These are phyloP conservation scores for Drosophila cracens DNA, from an alignment of 2,888 invertebrate genomes.

Conservation along the genomic window DNA sequence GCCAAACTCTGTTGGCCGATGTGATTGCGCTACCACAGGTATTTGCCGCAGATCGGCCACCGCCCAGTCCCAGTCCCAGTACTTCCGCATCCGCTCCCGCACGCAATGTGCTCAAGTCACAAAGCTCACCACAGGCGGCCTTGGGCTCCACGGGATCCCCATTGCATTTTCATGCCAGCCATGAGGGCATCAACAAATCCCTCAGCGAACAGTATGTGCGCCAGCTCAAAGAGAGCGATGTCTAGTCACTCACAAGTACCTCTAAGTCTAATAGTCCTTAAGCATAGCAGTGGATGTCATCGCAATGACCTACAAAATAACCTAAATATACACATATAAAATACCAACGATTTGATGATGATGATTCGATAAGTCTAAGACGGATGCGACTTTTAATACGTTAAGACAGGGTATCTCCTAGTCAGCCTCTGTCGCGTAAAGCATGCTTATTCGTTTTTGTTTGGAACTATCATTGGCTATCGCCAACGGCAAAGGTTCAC, in stretches of 20 bases:
- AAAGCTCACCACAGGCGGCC: constrained; percentile 82
- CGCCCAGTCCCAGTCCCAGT: constrained; percentile 60
- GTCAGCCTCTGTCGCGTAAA: not conserved
- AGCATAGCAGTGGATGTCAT: constrained; percentile 11
- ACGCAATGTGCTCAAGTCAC: constrained; percentile 79
- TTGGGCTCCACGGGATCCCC: constrained; percentile 19
- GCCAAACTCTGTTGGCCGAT: constrained; percentile 91
- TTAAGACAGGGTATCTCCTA: not conserved
- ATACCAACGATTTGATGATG: not conserved
- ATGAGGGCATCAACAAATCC: constrained; percentile 82
- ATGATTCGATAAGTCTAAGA: not conserved
- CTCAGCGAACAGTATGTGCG: constrained; percentile 83
- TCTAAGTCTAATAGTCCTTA: constrained; percentile 46
- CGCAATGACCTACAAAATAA: constrained; percentile 10
- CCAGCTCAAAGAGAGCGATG: constrained; percentile 82
- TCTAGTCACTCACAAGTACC: constrained; percentile 69
- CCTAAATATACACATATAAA: constrained; percentile 4
- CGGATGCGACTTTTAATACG: not conserved
- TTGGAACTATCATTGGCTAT: not conserved
- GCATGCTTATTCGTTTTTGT: not conserved
- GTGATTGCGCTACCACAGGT: constrained; percentile 82
- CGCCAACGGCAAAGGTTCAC: not conserved
- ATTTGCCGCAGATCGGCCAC: constrained; percentile 45
- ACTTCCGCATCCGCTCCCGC: constrained; percentile 5
- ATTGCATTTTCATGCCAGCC: constrained; percentile 27